Evolutionary conservation across 2,113 vertebrate species (phyloP).

Genomic region (Muscicapa adusta): DNA sequence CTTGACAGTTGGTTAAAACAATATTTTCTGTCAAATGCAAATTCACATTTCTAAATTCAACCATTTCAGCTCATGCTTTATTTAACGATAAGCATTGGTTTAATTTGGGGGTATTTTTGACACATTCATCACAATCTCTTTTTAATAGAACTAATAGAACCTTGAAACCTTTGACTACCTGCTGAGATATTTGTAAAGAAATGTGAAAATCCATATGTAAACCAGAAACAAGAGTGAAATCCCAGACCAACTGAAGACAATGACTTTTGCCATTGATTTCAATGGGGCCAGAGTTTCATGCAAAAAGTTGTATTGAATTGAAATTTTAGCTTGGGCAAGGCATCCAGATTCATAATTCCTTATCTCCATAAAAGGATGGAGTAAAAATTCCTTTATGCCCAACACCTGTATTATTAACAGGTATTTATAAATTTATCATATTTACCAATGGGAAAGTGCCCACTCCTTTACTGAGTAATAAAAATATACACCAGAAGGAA

Average conservation of each 20-base stretch:
- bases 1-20: neutral
- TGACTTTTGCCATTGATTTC: constrained; percentile 17
- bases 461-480: neutral
- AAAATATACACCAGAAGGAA: constrained; percentile 65
- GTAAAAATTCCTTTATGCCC: constrained; percentile 1
- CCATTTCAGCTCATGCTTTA: neutral
- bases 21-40: neutral
- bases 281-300: neutral
- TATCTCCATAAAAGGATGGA: constrained; percentile 8
- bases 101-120: neutral
- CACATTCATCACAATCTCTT: constrained; percentile 31
- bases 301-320: neutral
- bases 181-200: constrained; percentile 47
- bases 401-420: constrained; percentile 23
- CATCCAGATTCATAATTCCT: neutral
- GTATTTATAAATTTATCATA: constrained; percentile 20
- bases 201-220: neutral
- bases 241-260: neutral
- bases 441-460: constrained; percentile 17
- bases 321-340: constrained; percentile 10
- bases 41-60: constrained; percentile 9
- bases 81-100: neutral
- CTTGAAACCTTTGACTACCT: constrained; percentile 64
- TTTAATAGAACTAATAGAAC: constrained; percentile 13
- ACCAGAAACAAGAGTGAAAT: neutral